These are phyloP conservation scores for Brachynemurus nebulosus DNA, from an alignment of 2,888 invertebrate species.

Conservation along the genomic window DNA sequence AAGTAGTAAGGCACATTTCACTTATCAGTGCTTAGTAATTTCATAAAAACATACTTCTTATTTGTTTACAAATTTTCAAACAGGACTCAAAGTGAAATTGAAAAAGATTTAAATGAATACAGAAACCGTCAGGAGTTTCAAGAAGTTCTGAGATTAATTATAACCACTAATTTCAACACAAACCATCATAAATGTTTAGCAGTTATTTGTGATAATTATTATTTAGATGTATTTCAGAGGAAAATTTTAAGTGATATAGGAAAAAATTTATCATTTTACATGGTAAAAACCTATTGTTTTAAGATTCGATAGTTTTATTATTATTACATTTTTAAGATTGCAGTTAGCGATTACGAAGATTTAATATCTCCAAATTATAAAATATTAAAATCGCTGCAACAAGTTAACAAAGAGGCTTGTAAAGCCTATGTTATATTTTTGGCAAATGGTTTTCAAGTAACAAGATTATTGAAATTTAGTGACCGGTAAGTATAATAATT, in stretches of 20 bases:
- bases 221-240: slow-evolving; percentile 38
- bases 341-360: slow-evolving; percentile 46
- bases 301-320: neutral
- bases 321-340: neutral
- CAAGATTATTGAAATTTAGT: slow-evolving; percentile 51
- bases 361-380: slow-evolving; percentile 44
- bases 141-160: slow-evolving; percentile 25
- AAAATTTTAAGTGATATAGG: slow-evolving; percentile 33
- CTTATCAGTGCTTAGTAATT: too few species aligned
- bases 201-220: slow-evolving; percentile 38
- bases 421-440: slow-evolving; percentile 56
- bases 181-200: slow-evolving; percentile 36
- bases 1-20: too few species aligned
- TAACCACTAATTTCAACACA: slow-evolving; percentile 25
- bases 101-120: slow-evolving; percentile 2
- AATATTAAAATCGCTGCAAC: slow-evolving; percentile 40
- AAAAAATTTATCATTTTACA: slow-evolving; percentile 34
- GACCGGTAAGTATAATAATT: slow-evolving; percentile 38
- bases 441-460: slow-evolving; percentile 54
- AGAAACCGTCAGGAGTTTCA: slow-evolving; percentile 15
- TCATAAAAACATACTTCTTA: too few species aligned
- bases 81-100: neutral
- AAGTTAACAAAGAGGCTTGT: slow-evolving; percentile 49
- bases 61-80: too few species aligned
- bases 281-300: slow-evolving; percentile 29